Base-by-base conservation (phyloP, 2,113 vertebrate species). In the Proteles cristata region DNA sequence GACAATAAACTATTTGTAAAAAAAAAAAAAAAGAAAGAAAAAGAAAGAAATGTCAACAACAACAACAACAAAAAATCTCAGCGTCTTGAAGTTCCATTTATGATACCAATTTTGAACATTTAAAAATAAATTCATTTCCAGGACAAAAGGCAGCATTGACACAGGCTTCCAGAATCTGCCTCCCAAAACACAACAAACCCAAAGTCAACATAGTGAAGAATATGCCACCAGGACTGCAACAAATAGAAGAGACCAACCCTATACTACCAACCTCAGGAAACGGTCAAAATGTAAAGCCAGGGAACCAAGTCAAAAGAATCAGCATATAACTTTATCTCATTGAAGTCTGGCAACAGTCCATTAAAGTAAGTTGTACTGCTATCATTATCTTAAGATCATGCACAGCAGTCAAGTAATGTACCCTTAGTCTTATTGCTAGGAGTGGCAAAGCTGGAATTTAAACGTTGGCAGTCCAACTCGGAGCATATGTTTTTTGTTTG, bases 51-150 rank as follows among this genome's bases (percentile, higher is more conserved):
- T n/a, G n/a, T n/a, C n/a, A n/a, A n/a, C n/a, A n/a, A n/a, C n/a
- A n/a, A n/a, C n/a, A n/a, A n/a, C n/a, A n/a, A n/a, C n/a, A n/a
- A n/a, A n/a, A 85, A 95, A 80, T 31, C 63, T 82, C 19, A n/a
- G 28, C 28, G 94, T 58, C 65, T 61, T 92, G 5, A 31, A 55
- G 31, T 80, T 80, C 33, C 69, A 85, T n/a, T 85, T 68, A 55
- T 33, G 48, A 39, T 45, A 95, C 61, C 39, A 90, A 82, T 80
- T 61, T 26, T 96, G 69, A 82, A 55, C n/a, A 68, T 35, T 55
- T 94, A 74, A 96, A 96, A 89, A 21, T 84, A 84, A 73, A 71
- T 66, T n/a, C 19, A 91, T 43, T 93, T 74, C 39, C 26, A 68
- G 28, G 25, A 55, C 85, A 95, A 87, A 33, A 63, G 45, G 21